phyloP scores from a whole-genome alignment of 2,113 vertebrate species.

The Neodontobutis hainanensis region DNA sequence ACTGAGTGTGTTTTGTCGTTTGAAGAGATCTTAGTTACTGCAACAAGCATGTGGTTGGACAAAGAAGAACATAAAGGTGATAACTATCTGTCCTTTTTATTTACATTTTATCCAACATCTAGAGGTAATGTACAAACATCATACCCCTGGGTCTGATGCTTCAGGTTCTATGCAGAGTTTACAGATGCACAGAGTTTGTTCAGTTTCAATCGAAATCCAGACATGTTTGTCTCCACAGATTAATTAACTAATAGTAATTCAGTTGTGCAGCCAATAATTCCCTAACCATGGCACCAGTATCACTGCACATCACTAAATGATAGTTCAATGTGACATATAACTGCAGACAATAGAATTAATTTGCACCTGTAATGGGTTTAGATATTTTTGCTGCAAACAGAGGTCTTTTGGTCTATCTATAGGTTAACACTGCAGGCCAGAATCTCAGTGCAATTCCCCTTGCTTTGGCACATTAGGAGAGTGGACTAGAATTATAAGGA shows the following conservation, averaged over 20 bases:
- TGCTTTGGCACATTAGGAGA: constrained; percentile 49
- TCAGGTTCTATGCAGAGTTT: not conserved
- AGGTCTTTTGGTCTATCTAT: not conserved
- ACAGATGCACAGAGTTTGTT: not conserved
- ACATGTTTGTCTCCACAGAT: not conserved
- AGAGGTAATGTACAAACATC: no score
- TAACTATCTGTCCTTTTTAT: not conserved
- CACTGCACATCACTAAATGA: no score
- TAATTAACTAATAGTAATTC: not conserved
- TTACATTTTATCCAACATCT: not conserved
- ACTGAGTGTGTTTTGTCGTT: constrained; percentile 27
- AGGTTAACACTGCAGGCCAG: constrained; percentile 40
- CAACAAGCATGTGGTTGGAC: constrained; percentile 19
- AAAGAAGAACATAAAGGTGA: constrained; percentile 23
- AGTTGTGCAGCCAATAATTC: not conserved
- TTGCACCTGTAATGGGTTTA: not conserved
- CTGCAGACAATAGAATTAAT: no score
- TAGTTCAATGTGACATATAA: not conserved
- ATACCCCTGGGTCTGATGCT: not conserved
- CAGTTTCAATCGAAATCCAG: not conserved
- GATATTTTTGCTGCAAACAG: not conserved
- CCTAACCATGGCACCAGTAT: not conserved
- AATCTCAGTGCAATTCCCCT: constrained; percentile 18
- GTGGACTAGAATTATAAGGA: constrained; percentile 63
- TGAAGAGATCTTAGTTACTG: constrained; percentile 33